Base-by-base conservation (phyloP, 2,113 vertebrate genomes). In the Myiozetetes cayanensis region DNA sequence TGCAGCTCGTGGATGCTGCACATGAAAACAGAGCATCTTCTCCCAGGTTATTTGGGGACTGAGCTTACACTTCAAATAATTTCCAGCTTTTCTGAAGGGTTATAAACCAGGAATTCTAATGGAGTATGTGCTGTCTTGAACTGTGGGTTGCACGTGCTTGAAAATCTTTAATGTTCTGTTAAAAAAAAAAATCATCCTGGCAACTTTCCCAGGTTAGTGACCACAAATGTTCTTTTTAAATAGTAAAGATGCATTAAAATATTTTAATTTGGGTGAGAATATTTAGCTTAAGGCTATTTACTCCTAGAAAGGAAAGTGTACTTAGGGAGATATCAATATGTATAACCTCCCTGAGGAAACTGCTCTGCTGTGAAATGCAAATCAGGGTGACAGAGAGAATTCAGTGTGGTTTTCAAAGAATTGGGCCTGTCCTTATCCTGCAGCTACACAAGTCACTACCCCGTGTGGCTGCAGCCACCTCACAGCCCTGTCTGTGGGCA, bases 311-410 rank as follows among this genome's bases (percentile, higher is more conserved):
- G 89, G 68, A 28, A 72, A 81, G 56, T 27, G 9, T 46, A 21
- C 90, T 84, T 78, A 63, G 30, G 80, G 73, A 87, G 66, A 72
- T 95, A 90, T 84, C 93, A 92, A 84, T 87, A 85, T 94, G 91
- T 88, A 85, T 74, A 88, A 71, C 84, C 61, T 81, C 85, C 94
- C 82, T 3, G 65, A 86, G 90, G 88, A 77, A 65, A 65, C 8
- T 18, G 0, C 55, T 90, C 77, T 70, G 55, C 37, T 87, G 46
- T 37, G 93, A 81, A 74, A 82, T 89, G 86, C 86, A 96, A 80
- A 94, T 74, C n/a, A 71, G 47, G 24, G 27, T 23, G 49, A 71
- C 3, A 8, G 11, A 11, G 53, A 58, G 79, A 86, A 84, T 94
- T 93, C 58, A 1, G 44, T 43, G 76, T 1, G 82, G 75, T 72